These are phyloP conservation scores for Scomber colias DNA, from an alignment of 2,113 vertebrate genomes.

Conservation along the genomic window DNA sequence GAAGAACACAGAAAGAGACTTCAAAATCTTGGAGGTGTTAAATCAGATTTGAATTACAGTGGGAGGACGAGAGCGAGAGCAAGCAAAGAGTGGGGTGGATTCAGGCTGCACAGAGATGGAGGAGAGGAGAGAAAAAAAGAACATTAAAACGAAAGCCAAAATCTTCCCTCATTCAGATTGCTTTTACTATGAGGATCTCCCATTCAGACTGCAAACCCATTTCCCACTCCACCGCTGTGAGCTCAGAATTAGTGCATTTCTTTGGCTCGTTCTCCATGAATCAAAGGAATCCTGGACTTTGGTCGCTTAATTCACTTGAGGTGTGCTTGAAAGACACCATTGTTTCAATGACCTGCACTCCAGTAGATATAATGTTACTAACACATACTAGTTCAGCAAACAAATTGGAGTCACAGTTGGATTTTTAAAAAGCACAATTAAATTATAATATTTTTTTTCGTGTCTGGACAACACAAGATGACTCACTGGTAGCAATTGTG, in stretches of 20 bases:
- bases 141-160: conserved; percentile 33
- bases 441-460: neutral
- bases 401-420: neutral
- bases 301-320: conserved; percentile 35
- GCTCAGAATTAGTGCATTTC: conserved; percentile 2
- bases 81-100: conserved; percentile 43
- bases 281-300: conserved; percentile 63
- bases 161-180: conserved; percentile 12
- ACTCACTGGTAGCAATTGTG: neutral
- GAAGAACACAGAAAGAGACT: conserved; percentile 14
- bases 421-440: neutral
- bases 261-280: conserved; percentile 26
- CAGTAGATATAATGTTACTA: conserved; percentile 26
- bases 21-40: conserved; percentile 61
- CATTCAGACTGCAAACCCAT: neutral
- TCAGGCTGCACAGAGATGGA: conserved; percentile 16
- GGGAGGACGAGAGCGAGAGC: conserved; percentile 42
- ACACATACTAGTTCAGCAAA: conserved; percentile 22
- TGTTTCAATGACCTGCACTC: conserved; percentile 57
- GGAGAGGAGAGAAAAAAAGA: neutral
- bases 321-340: conserved; percentile 57
- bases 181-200: conserved; percentile 3
- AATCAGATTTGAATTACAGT: conserved; percentile 70
- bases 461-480: neutral
- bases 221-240: neutral